Base-by-base conservation (phyloP, 1,140 invertebrate species). In the Lasaia peninsularis region DNA sequence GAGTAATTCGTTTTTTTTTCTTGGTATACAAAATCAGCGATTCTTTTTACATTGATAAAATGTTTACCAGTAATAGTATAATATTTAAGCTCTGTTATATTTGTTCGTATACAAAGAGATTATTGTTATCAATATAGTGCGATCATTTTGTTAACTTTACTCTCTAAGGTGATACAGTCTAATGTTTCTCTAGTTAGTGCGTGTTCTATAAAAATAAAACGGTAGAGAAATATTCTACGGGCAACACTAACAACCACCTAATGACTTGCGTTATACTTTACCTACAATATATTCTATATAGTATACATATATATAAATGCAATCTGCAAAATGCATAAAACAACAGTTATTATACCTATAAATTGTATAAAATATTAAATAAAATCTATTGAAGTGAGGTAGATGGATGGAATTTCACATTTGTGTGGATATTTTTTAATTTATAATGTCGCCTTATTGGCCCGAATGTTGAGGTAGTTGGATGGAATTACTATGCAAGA, bases 331-430 rank as follows among this genome's bases (percentile, higher is more conserved):
- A 88, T 86, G 83, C 85, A 88, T 86, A 88, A 86, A 88, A 86
- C 80, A 88, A 86, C 80, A 88, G 77, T 85, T 81, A 84, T 80
- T 83, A 86, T 84, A 88, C 80, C 86, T 88, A 88, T 88, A 88
- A 86, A 88, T 88, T 86, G 83, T 88, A 88, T 88, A 88, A 88
- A 88, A 88, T 86, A 88, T 88, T 86, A 88, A 88, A 88, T 88
- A 86, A 88, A 86, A 89, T 88, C 87, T 89, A 89, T 88, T 88
- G 86, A 88, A 89, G 85, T 89, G 89, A 90, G 89, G 89, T 90
- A 90, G 89, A 89, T 90, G 89, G 89, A 90, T 90, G 89, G 89
- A 90, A 90, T 90, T 89, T 89, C 86, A 90, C 83, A 88, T 89
- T 90, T 86, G 82, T 88, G 83, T 89, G 86, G 86, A 88, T 88